Percentiles rank a stretch among this genome's conserved stretches.
These are phyloP conservation scores for Chrysochloris asiatica DNA, from an alignment of 2,113 vertebrate species.

Conservation along the genomic window DNA sequence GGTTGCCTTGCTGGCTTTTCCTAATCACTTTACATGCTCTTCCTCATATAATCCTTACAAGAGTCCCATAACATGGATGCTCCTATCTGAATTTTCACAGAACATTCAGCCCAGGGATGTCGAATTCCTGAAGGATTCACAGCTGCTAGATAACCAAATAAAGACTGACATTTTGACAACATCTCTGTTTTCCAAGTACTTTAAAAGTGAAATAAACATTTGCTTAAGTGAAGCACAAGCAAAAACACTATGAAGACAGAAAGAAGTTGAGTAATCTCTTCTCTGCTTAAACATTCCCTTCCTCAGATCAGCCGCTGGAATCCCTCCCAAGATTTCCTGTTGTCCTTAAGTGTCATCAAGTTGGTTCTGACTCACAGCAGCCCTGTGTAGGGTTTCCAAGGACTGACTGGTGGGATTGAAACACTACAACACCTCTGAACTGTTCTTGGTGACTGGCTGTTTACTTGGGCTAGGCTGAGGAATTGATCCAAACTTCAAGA, in stretches of 20 bases:
- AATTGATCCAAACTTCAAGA: neutral
- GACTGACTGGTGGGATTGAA: no score
- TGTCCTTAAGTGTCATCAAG: neutral
- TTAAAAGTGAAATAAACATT: neutral
- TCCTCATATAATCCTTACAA: neutral
- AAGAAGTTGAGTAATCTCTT: no score
- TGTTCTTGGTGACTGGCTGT: neutral
- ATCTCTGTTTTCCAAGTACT: neutral
- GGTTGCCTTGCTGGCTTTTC: neutral
- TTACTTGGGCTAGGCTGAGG: neutral
- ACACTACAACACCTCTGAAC: no score
- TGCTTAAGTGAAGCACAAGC: neutral
- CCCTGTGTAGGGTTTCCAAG: no score
- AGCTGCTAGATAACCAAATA: neutral
- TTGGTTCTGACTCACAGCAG: no score
- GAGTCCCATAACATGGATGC: neutral
- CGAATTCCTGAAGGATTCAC: neutral
- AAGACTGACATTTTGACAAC: neutral
- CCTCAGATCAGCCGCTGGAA: neutral
- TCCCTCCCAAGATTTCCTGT: neutral
- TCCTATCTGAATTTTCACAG: neutral
- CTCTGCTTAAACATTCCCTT: neutral
- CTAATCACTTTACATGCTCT: neutral
- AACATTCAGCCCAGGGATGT: neutral
- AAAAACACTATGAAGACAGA: neutral